A percentile compares a stretch with the other conserved stretches of the same genome.
phyloP scores from a whole-genome alignment of 2,888 invertebrate species.

The Camptogramma bilineatum region DNA sequence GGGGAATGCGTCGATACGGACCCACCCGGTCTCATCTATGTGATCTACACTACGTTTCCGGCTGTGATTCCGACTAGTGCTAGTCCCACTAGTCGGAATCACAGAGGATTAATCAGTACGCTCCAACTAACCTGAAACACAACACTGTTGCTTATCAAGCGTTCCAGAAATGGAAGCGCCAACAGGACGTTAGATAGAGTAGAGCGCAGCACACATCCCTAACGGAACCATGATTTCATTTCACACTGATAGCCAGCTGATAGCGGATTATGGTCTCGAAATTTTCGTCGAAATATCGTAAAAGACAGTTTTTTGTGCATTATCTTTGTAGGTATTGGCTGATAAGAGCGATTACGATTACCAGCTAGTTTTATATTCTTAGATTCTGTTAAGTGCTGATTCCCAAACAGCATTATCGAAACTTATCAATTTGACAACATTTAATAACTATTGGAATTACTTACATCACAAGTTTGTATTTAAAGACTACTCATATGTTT shows the following conservation, averaged over 20 bases:
- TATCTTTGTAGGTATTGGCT: slow-evolving; percentile 10
- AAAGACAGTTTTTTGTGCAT: background rate
- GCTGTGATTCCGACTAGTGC: slow-evolving; percentile 50
- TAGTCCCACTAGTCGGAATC: background rate
- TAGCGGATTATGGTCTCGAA: slow-evolving; percentile 17
- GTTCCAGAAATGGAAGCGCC: slow-evolving; percentile 18
- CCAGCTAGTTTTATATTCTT: slow-evolving; percentile 26
- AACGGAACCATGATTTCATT: slow-evolving; percentile 22
- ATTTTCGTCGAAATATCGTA: slow-evolving; percentile 11
- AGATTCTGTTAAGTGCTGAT: slow-evolving; percentile 42
- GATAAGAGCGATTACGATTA: slow-evolving; percentile 48
- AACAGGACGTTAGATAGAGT: slow-evolving; percentile 32
- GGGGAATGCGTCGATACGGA: slow-evolving; percentile 59
- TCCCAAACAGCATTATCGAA: slow-evolving; percentile 39
- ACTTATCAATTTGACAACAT: slow-evolving; percentile 43
- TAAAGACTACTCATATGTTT: background rate
- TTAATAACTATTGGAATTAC: slow-evolving; percentile 27
- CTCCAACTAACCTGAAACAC: slow-evolving; percentile 4
- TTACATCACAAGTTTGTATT: slow-evolving; percentile 20
- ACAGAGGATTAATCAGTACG: background rate
- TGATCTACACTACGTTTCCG: slow-evolving; percentile 62
- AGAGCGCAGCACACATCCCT: slow-evolving; percentile 21
- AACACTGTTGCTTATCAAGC: slow-evolving; percentile 35
- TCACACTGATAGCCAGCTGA: slow-evolving; percentile 17
- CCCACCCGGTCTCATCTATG: slow-evolving; percentile 47